Base-by-base conservation (phyloP, 2,797 vertebrate genomes). In the Brotula barbata region DNA sequence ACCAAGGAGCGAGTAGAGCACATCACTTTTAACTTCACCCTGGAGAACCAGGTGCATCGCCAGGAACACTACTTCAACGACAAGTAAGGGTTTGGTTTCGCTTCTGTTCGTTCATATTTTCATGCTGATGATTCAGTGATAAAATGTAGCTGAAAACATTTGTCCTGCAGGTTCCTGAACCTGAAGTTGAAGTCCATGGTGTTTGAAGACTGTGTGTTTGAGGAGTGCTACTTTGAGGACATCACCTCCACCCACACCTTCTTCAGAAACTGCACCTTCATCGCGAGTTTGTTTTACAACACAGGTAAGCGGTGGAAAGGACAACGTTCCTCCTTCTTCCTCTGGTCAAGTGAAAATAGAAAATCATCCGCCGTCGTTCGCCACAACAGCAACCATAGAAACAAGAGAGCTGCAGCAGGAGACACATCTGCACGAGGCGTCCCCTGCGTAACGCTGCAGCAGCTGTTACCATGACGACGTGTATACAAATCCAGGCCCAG, bases 171-270 rank as follows among this genome's bases (percentile, higher is more conserved):
- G 90, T 99, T 99, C 87, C 91, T 97, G 1, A 94, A 94, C 77
- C 87, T 98, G 64, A 97, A 94, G 85, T 93, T 99, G 93, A 99
- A 98, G 84, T 98, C 96, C 0, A 95, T 99, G 90, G 92, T 93
- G 11, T 99, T 99, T 10, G 94, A 98, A 67, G 94, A 98, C 73
- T 97, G 95, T 0, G 83, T 96, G 36, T 99, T 99, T 3, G 95
- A 98, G 73, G 95, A 98, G 59, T 99, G 97, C 62, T 98, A 95
- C 83, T 99, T 99, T 0, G 97, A 98, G 84, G 96, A 98, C 44
- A 91, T 98, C 82, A 98, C 97, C 2, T 96, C 96, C 75, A 98
- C 91, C 69, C 95, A 98, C 89, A 96, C 94, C 13, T 89, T 97
- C 87, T 99, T 98, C 86, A 95, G 88, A 76, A 99, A 98, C 90